Evolutionary conservation across 2,888 invertebrate genomes (phyloP).

Genomic region (Coecobrya sp.): DNA sequence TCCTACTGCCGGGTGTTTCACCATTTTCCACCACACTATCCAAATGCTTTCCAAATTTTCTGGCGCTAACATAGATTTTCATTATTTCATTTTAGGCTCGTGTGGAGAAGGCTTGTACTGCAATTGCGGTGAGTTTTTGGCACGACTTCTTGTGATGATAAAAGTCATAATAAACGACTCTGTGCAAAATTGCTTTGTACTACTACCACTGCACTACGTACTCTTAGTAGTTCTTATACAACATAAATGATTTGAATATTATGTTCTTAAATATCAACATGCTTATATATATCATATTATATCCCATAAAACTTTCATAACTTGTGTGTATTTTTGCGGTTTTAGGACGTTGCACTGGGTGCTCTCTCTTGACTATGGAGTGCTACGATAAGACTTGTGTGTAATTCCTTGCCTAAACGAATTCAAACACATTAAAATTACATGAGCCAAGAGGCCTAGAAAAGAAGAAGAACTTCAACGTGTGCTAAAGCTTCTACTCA

Average conservation of each 20-base stretch:
- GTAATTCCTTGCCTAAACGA: conserved; percentile 51
- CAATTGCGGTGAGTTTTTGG: conserved; percentile 82
- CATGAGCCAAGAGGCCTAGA: background rate
- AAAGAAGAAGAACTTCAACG: background rate
- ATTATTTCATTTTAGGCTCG: conserved; percentile 63
- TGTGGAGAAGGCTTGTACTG: conserved; percentile 86
- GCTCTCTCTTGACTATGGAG: conserved; percentile 87
- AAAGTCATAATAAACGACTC: conserved; percentile 27
- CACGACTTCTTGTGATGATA: conserved; percentile 37
- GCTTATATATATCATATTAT: background rate
- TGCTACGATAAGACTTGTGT: conserved; percentile 86
- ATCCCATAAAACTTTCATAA: background rate
- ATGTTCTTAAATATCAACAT: conserved; percentile 29
- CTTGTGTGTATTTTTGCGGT: conserved; percentile 26
- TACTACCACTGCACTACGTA: background rate
- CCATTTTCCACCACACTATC: background rate
- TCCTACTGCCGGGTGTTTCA: background rate
- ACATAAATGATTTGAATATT: conserved; percentile 22
- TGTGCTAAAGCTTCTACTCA: conserved; percentile 8
- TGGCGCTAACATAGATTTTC: background rate
- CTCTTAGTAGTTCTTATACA: background rate
- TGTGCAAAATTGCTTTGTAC: conserved; percentile 1
- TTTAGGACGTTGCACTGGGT: conserved; percentile 88
- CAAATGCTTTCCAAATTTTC: conserved; percentile 5
- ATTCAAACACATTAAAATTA: background rate